Evolutionary conservation across 2,888 invertebrate genomes (phyloP), one percentile per base, ranked within the genome.

Genomic region (Dexiosoma caninum): DNA sequence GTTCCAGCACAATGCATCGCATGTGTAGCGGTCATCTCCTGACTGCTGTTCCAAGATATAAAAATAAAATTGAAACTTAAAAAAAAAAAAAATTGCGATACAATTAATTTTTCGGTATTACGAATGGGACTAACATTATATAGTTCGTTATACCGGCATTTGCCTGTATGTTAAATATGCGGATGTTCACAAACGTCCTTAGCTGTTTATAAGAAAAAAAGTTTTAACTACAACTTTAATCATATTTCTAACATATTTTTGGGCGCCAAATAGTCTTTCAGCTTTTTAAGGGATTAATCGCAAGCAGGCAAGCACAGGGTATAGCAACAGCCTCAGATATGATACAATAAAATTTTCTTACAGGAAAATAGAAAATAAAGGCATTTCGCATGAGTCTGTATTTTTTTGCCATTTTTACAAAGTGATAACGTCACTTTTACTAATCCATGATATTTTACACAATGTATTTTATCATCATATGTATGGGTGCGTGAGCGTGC

Each of bases 341-440:
- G 32, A 14, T 59, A 75, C n/a, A n/a, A n/a, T n/a, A n/a, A n/a
- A n/a, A n/a, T 57, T 40, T 51, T 55, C 57, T 5, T 8, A 8
- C 9, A n/a, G 14, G 10, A 14, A 49, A 64, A 21, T 27, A 44
- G 9, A n/a, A 37, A 53, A 64, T 70, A 76, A 67, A 70, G n/a
- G 14, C 66, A 71, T 53, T 67, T 55, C 46, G 70, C 70, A 59
- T 37, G 64, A 77, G 16, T 64, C 5, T n/a, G 27, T 59, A 16
- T 23, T 12, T 27, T 40, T 0, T 70, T 70, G 35, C 9, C 16
- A 35, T 46, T 53, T 76, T 72, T 59, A 77, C 72, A 64, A 57
- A 77, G 77, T 72, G 81, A 81, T 81, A 77, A 81, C 81, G 81
- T 77, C 77, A 74, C 46, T 76, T 76, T 71, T 62, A 67, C 57